phyloP scores from a whole-genome alignment of 1,140 invertebrate genomes.

The Pogonus chalceus region DNA sequence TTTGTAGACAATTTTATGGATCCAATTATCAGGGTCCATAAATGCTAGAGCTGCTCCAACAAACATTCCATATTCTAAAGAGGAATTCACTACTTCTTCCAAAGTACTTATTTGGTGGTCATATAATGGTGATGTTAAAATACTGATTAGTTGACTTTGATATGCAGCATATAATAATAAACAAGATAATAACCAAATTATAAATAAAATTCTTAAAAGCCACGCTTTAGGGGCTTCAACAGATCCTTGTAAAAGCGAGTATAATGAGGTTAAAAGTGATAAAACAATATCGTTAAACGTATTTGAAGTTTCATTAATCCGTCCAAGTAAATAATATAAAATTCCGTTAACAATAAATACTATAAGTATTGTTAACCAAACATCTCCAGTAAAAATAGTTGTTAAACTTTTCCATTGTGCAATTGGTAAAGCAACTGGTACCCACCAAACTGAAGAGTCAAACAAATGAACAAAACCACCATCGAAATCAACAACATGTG shows the following conservation, averaged over 20 bases:
- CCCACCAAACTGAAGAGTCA: not conserved
- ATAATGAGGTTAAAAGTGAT: not conserved
- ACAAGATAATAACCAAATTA: not conserved
- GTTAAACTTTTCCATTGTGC: not conserved
- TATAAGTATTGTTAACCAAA: not conserved
- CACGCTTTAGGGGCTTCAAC: not conserved
- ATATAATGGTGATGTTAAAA: not conserved
- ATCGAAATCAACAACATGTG: conserved; percentile 1
- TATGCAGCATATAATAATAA: not conserved
- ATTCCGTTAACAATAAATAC: not conserved
- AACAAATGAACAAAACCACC: not conserved
- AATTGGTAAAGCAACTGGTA: not conserved
- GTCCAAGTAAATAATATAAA: not conserved
- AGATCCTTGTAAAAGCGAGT: not conserved
- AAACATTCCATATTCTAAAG: not conserved
- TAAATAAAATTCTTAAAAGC: not conserved
- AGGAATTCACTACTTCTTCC: not conserved
- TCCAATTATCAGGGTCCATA: not conserved
- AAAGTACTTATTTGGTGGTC: not conserved
- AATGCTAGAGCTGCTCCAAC: not conserved
- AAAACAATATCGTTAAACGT: not conserved
- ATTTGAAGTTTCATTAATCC: not conserved
- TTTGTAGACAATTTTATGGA: not conserved
- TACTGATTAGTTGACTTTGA: not conserved
- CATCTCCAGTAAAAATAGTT: not conserved